Conservation (phyloP, 2,797 vertebrate genomes). For the Crenuchus spilurus region DNA sequence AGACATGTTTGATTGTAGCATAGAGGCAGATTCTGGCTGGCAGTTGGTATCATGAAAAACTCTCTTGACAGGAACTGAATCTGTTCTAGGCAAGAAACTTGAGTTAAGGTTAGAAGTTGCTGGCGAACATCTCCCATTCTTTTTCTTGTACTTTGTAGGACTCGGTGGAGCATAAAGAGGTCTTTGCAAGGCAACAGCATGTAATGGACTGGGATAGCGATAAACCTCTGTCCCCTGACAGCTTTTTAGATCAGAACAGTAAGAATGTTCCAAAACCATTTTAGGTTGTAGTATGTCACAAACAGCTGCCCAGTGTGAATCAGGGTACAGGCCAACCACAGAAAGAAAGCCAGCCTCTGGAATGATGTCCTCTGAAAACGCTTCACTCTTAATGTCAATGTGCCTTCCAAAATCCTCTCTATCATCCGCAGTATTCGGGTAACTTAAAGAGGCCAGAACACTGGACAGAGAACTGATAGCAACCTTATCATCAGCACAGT, state of each 20-base stretch:
- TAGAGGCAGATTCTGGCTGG: constrained; percentile 7
- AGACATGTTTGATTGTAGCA: constrained; percentile 1
- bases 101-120: background rate
- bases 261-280: constrained; percentile 49
- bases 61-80: background rate
- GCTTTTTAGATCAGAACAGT: constrained; percentile 52
- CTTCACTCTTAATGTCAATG: background rate
- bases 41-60: background rate
- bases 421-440: constrained; percentile 15
- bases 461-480: constrained; percentile 31
- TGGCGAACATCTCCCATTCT: background rate
- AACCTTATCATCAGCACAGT: background rate
- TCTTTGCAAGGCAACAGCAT: constrained; percentile 63
- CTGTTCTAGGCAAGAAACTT: background rate
- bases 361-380: constrained; percentile 28
- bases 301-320: constrained; percentile 58
- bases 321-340: constrained; percentile 55
- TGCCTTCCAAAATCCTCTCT: background rate
- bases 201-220: constrained; percentile 62
- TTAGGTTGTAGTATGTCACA: constrained; percentile 55
- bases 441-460: constrained; percentile 42
- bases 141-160: constrained; percentile 12
- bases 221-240: constrained; percentile 53
- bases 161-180: constrained; percentile 47
- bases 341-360: constrained; percentile 50